Base-by-base conservation (phyloP, 2,888 invertebrate genomes). In the Desoria tigrina region DNA sequence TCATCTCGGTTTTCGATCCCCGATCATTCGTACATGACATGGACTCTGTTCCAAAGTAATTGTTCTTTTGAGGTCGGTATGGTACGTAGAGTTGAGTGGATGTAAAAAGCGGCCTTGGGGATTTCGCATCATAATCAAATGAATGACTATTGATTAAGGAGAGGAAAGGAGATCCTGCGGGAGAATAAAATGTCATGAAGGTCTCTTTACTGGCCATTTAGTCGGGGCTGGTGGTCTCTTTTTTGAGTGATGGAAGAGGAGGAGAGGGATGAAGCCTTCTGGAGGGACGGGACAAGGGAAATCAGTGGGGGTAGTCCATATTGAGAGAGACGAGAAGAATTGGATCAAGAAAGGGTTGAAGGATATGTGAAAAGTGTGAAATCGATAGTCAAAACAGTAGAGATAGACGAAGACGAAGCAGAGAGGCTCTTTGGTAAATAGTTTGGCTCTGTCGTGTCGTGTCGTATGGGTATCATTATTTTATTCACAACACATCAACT, bases 361-460 rank as follows among this genome's bases (percentile, higher is more conserved):
- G 64, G 61, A 61, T 49, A 59, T 54, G 55, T 62, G 64, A 71
- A 71, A 69, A 72, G 71, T 72, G 71, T 69, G 71, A 72, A 72
- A 72, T 72, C 71, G 71, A 72, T 72, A 72, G 71, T 72, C 68
- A 69, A 72, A 72, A 72, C 67, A 68, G 67, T 57, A 68, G 54
- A 51, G 59, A 62, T 4, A 32, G 32, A 32, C 4, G 49, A 27
- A 51, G 28, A 57, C n/a, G 55, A 28, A 32, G 11, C 32, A 7
- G 32, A n/a, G n/a, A n/a, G n/a, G n/a, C n/a, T n/a, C n/a, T n/a
- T 11, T 32, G 32, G 32, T 32, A 32, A 51, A 32, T 32, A 32
- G 6, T 32, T 32, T 4, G 45, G 11, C 28, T 55, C 6, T 55
- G 16, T 28, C 9, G 28, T 55, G 55, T 55, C 27, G 27, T 55